Evolutionary conservation across 2,797 vertebrate genomes (phyloP).

Genomic region (Muscicapa comitata): DNA sequence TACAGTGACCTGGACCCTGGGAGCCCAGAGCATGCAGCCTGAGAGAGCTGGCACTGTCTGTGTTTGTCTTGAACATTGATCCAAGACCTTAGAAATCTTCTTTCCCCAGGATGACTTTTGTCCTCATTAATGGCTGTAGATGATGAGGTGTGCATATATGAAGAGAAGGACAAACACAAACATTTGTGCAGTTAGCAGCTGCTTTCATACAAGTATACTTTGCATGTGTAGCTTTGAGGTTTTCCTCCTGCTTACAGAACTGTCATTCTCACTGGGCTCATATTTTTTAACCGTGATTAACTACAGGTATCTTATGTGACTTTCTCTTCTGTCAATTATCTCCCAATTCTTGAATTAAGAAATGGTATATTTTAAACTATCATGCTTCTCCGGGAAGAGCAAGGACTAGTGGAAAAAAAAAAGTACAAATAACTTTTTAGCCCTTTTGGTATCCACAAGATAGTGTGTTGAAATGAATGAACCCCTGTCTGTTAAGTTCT

Average conservation of each 20-base stretch:
- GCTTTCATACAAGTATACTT: background rate
- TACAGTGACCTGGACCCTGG: fast-evolving
- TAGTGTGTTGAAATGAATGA: background rate
- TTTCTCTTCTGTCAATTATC: background rate
- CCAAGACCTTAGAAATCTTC: background rate
- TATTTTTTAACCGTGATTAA: background rate
- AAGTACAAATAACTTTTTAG: background rate
- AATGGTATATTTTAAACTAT: background rate
- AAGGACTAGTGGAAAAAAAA: background rate
- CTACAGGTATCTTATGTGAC: background rate
- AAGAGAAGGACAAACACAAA: background rate
- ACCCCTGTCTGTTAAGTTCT: background rate
- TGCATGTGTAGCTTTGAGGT: background rate
- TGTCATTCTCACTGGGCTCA: background rate
- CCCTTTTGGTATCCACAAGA: background rate
- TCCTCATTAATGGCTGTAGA: background rate
- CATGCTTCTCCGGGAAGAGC: background rate
- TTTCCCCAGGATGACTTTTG: background rate
- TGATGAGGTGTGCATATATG: background rate
- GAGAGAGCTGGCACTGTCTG: background rate
- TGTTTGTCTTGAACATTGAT: background rate
- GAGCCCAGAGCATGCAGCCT: background rate
- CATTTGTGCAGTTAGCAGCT: background rate
- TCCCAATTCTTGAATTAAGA: background rate
- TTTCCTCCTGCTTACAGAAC: background rate